A percentile compares a stretch with the other conserved stretches of the same genome.
Evolutionary conservation across 2,797 vertebrate genomes (phyloP).

Genomic region (Selene dorsalis): DNA sequence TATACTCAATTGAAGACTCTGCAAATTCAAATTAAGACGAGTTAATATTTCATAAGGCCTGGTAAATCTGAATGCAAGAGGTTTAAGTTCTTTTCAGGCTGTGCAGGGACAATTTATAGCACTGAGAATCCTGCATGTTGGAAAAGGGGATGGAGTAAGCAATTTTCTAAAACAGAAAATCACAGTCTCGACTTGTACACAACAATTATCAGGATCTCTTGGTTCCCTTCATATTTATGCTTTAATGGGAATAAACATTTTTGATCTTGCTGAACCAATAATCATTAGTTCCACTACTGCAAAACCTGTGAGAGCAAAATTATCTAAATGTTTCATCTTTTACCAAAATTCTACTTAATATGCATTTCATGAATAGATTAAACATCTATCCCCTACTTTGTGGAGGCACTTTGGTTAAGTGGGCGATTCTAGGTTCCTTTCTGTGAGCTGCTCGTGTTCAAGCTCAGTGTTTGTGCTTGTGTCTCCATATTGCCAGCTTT

Average conservation of each 20-base stretch:
- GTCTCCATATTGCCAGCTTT: too few species aligned
- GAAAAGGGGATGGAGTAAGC: neutral
- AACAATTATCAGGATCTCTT: neutral
- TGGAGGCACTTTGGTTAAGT: too few species aligned
- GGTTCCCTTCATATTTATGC: neutral
- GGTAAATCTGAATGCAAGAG: slow-evolving; percentile 27
- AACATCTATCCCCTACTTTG: too few species aligned
- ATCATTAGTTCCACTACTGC: neutral
- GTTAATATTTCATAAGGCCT: slow-evolving; percentile 52
- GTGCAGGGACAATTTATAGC: slow-evolving; percentile 10
- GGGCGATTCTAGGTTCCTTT: too few species aligned
- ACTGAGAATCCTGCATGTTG: neutral
- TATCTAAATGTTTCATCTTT: neutral
- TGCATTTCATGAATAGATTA: too few species aligned
- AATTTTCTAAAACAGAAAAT: slow-evolving; percentile 1
- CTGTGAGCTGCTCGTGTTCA: too few species aligned
- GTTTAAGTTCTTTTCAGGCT: slow-evolving; percentile 9
- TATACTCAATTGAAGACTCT: slow-evolving; percentile 43
- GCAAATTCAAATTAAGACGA: slow-evolving; percentile 47
- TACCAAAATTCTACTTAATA: too few species aligned
- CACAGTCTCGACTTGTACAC: neutral
- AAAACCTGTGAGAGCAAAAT: neutral
- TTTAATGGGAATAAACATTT: neutral
- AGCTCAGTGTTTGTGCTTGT: too few species aligned
- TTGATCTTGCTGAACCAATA: neutral